Conservation (phyloP, 1,140 invertebrate genomes). For the Drosophila quadrilineata region DNA sequence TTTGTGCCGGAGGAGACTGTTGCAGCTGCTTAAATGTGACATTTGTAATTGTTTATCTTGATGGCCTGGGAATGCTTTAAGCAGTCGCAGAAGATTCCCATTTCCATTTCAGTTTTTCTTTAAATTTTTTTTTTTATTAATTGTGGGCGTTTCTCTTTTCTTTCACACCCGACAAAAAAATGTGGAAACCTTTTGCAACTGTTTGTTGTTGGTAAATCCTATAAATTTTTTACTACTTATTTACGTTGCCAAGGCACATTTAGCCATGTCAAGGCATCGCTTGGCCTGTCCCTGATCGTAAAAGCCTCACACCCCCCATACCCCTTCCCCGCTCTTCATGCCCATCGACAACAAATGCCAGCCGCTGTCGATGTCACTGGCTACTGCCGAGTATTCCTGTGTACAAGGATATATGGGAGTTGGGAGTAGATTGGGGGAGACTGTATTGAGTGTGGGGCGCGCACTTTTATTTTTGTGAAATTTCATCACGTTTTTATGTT, state of each 20-base stretch:
- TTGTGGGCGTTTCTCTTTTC: constrained; percentile 35
- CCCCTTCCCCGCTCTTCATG: constrained; percentile 7
- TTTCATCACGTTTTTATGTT: constrained; percentile 81
- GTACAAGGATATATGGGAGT: background rate
- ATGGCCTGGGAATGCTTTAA: constrained; percentile 37
- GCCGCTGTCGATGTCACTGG: constrained; percentile 57
- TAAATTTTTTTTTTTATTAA: no score
- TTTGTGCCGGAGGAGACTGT: no score
- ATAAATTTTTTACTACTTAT: constrained; percentile 80
- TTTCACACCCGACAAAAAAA: constrained; percentile 30
- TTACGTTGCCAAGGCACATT: constrained; percentile 78
- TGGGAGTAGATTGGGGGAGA: constrained; percentile 30
- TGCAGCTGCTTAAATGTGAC: constrained; percentile 30
- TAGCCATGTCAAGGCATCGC: constrained; percentile 77
- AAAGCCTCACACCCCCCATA: constrained; percentile 32
- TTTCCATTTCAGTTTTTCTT: no score
- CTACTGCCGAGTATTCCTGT: background rate
- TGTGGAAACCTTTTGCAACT: constrained; percentile 47
- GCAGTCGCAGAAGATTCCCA: no score
- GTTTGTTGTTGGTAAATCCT: constrained; percentile 69
- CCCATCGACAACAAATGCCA: constrained; percentile 36
- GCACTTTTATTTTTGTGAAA: constrained; percentile 79
- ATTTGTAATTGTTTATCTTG: constrained; percentile 72
- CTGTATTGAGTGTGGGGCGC: constrained; percentile 19
- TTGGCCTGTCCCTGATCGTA: constrained; percentile 63